Conservation (phyloP, 2,888 invertebrate genomes). For the Deroplatys truncata region DNA sequence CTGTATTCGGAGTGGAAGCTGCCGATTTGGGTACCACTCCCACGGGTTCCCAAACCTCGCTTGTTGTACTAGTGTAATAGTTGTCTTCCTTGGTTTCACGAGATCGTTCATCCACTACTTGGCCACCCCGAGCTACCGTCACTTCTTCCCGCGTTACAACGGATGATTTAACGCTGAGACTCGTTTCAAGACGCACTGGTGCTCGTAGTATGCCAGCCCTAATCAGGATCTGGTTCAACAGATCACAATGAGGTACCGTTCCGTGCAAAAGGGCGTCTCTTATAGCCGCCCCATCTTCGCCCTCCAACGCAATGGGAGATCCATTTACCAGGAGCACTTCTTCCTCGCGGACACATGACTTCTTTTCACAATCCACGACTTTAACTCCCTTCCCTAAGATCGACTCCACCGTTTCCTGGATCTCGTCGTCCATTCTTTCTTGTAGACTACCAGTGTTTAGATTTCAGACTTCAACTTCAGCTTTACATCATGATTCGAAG, state of each 20-base stretch:
- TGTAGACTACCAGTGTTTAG: neutral
- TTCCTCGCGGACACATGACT: slow-evolving; percentile 66
- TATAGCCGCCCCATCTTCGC: slow-evolving; percentile 63
- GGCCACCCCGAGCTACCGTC: slow-evolving; percentile 61
- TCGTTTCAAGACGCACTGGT: slow-evolving; percentile 66
- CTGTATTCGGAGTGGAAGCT: neutral
- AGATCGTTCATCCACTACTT: slow-evolving; percentile 64
- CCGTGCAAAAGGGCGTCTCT: slow-evolving; percentile 64
- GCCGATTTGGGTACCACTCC: neutral
- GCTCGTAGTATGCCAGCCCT: slow-evolving; percentile 56
- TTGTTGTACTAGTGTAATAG: slow-evolving; percentile 61
- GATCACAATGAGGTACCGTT: slow-evolving; percentile 62
- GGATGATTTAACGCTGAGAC: slow-evolving; percentile 65
- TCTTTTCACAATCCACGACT: slow-evolving; percentile 69
- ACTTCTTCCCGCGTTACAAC: slow-evolving; percentile 68
- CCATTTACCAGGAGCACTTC: slow-evolving; percentile 69
- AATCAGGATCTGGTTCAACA: slow-evolving; percentile 63
- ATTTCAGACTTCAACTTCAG: neutral
- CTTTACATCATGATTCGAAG: neutral
- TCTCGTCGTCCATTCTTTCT: slow-evolving; percentile 63
- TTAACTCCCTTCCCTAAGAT: slow-evolving; percentile 66
- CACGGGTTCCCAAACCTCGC: slow-evolving; percentile 61
- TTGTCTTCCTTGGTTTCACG: slow-evolving; percentile 69
- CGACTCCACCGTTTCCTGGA: slow-evolving; percentile 69
- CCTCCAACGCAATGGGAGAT: slow-evolving; percentile 62